phyloP scores from a whole-genome alignment of 2,888 invertebrate species.

The Hyles lineata region DNA sequence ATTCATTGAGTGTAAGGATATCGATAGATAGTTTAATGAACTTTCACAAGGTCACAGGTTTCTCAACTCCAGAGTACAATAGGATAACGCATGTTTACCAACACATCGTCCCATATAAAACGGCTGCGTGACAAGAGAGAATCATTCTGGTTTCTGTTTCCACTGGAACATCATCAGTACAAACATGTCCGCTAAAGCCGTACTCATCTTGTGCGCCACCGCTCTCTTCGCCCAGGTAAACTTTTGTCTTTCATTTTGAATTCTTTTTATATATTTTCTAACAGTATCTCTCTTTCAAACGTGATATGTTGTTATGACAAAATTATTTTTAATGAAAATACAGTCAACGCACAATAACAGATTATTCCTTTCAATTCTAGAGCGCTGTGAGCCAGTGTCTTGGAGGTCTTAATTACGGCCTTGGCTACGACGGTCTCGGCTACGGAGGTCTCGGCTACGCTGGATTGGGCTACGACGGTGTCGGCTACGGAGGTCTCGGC shows the following conservation, averaged over 20 bases:
- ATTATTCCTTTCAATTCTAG: not conserved
- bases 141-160: conserved; percentile 30
- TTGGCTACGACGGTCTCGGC: not conserved
- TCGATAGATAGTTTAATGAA: not conserved
- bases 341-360: not conserved
- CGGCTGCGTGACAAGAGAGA: not conserved
- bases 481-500: conserved; percentile 15
- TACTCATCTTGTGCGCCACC: conserved; percentile 39
- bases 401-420: not conserved
- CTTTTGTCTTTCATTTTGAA: too few species aligned
- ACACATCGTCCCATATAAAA: conserved; percentile 10
- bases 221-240: conserved; percentile 33
- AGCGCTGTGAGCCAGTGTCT: not conserved
- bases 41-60: not conserved
- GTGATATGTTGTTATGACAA: not conserved
- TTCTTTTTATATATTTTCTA: not conserved
- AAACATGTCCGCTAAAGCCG: conserved; percentile 34
- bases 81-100: not conserved
- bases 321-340: not conserved
- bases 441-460: conserved; percentile 8
- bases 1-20: too few species aligned
- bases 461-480: conserved; percentile 16
- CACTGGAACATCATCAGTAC: not conserved
- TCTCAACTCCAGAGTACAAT: not conserved
- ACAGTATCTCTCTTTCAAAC: conserved; percentile 29